Percentiles rank a stretch among this genome's conserved stretches.
These are phyloP conservation scores for Itoplectis maculator DNA, from an alignment of 2,888 invertebrate genomes.

Conservation along the genomic window DNA sequence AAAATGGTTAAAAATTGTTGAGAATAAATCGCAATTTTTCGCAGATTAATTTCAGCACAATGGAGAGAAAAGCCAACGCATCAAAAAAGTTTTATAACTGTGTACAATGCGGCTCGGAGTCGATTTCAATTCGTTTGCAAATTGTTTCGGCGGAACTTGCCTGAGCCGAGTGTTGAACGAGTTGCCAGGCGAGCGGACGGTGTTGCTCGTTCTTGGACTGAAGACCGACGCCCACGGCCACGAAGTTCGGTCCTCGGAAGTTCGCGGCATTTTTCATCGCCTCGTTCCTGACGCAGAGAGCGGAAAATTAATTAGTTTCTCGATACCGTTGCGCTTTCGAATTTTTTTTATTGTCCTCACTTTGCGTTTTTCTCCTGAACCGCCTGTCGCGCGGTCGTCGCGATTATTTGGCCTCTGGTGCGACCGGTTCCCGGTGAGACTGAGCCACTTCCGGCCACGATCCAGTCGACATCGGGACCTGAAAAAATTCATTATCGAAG, in stretches of 20 bases:
- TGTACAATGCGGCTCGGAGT: constrained; percentile 18
- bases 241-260: constrained; percentile 71
- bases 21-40: too few species aligned
- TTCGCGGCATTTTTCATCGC: constrained; percentile 63
- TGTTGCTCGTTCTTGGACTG: constrained; percentile 69
- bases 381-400: constrained; percentile 70
- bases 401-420: constrained; percentile 79
- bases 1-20: too few species aligned
- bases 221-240: constrained; percentile 75
- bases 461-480: constrained; percentile 92
- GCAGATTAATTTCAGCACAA: too few species aligned
- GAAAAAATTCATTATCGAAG: constrained; percentile 29
- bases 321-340: neutral
- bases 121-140: constrained; percentile 24
- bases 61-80: too few species aligned
- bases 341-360: constrained; percentile 64
- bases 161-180: constrained; percentile 71
- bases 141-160: constrained; percentile 67
- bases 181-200: constrained; percentile 76
- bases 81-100: too few species aligned
- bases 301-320: constrained; percentile 4
- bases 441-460: constrained; percentile 88
- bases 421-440: constrained; percentile 86
- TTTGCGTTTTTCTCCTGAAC: constrained; percentile 72
- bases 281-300: constrained; percentile 67